Percentiles rank a stretch among this genome's conserved stretches.
Conservation (phyloP, 2,888 invertebrate genomes). For the Chaetoderma sp. region DNA sequence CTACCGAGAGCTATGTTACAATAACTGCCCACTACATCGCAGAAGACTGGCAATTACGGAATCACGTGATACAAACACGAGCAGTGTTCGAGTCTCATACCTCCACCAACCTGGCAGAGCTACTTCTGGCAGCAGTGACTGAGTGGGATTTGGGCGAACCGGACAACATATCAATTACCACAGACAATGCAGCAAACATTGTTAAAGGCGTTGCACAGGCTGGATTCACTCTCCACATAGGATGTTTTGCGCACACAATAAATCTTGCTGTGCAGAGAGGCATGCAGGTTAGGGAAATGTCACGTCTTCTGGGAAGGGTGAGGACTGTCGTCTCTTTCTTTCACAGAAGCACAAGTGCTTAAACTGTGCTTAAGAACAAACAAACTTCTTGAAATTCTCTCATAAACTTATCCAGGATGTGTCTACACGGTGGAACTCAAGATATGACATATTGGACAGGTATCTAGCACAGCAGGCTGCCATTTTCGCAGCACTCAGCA, state of each 20-base stretch:
- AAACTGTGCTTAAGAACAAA: slow-evolving; percentile 7
- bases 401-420: slow-evolving; percentile 32
- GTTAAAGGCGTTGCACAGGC: slow-evolving; percentile 16
- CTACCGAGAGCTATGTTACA: slow-evolving; percentile 9
- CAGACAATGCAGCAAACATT: slow-evolving; percentile 33
- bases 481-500: slow-evolving; percentile 20
- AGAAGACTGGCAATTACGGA: slow-evolving; percentile 3
- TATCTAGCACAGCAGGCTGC: slow-evolving; percentile 32
- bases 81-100: slow-evolving; percentile 16
- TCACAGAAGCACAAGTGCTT: slow-evolving; percentile 21
- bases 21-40: slow-evolving; percentile 12
- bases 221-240: slow-evolving; percentile 20
- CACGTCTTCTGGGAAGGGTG: slow-evolving; percentile 18
- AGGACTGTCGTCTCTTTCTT: slow-evolving; percentile 24
- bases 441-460: slow-evolving; percentile 22
- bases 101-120: slow-evolving; percentile 10
- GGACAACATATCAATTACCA: slow-evolving; percentile 11
- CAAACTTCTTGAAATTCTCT: slow-evolving; percentile 13
- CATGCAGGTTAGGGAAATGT: slow-evolving; percentile 6
- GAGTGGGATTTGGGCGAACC: slow-evolving; percentile 22
- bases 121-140: slow-evolving; percentile 4
- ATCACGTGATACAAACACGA: slow-evolving; percentile 2
- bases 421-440: slow-evolving; percentile 26
- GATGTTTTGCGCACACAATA: slow-evolving; percentile 28
- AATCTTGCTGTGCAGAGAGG: slow-evolving; percentile 23